These are phyloP conservation scores for Drosophila aldrichi DNA, from an alignment of 2,888 invertebrate genomes.

Conservation along the genomic window DNA sequence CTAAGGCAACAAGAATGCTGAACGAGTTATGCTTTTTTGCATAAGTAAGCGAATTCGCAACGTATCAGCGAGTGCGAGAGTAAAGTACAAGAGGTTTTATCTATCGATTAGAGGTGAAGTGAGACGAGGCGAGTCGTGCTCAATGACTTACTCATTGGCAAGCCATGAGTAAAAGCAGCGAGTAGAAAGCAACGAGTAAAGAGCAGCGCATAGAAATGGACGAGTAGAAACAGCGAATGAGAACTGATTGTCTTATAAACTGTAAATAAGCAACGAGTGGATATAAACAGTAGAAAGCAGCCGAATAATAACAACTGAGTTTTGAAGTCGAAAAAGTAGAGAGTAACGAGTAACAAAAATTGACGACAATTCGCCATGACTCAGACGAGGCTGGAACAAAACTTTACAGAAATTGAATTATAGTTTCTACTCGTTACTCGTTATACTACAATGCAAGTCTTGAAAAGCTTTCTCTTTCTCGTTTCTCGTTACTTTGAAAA, in stretches of 20 bases:
- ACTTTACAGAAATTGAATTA: too few relatives aligned
- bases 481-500: too few relatives aligned
- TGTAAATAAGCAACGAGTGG: background rate
- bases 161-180: background rate
- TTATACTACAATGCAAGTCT: too few relatives aligned
- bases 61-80: slow-evolving; percentile 2
- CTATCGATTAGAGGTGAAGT: background rate
- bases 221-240: background rate
- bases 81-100: background rate
- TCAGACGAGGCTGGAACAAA: too few relatives aligned
- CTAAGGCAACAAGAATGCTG: slow-evolving; percentile 13
- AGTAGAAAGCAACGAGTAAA: background rate
- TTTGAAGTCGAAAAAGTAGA: too few relatives aligned
- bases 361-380: too few relatives aligned
- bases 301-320: too few relatives aligned
- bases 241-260: background rate
- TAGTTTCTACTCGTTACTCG: too few relatives aligned
- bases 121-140: background rate
- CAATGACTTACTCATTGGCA: background rate
- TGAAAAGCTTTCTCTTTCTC: too few relatives aligned
- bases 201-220: too few relatives aligned
- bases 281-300: background rate
- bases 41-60: slow-evolving; percentile 27
- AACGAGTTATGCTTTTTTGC: slow-evolving; percentile 26
- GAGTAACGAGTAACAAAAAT: too few relatives aligned